These are phyloP conservation scores for Drosophila ohnishii DNA, from an alignment of 1,140 invertebrate species.

Conservation along the genomic window DNA sequence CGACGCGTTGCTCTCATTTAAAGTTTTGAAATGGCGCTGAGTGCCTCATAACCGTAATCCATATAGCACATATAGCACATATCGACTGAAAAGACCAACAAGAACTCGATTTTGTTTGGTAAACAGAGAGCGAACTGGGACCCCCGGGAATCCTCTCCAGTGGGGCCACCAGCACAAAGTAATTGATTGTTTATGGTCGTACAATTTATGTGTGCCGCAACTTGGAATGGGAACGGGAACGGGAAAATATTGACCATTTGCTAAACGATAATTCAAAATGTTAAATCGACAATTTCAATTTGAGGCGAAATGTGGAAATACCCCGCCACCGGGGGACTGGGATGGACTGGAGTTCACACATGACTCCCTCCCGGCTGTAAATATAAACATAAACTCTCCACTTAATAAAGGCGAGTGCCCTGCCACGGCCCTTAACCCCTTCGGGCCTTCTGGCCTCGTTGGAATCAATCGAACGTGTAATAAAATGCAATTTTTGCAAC, in stretches of 20 bases:
- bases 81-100: conserved; percentile 47
- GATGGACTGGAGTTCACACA: conserved; percentile 18
- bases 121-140: conserved; percentile 31
- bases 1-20: neutral
- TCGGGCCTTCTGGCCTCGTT: conserved; percentile 18
- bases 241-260: conserved; percentile 78
- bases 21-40: conserved; percentile 32
- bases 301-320: conserved; percentile 40
- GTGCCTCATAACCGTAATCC: conserved; percentile 34
- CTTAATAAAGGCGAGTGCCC: conserved; percentile 70
- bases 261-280: conserved; percentile 81
- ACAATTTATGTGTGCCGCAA: conserved; percentile 74
- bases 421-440: conserved; percentile 14
- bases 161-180: conserved; percentile 61
- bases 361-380: conserved; percentile 54
- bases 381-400: conserved; percentile 77
- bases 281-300: conserved; percentile 81
- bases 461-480: conserved; percentile 78
- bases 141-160: conserved; percentile 15
- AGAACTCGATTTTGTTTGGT: conserved; percentile 48
- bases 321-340: conserved; percentile 18
- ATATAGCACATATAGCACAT: conserved; percentile 48
- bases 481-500: conserved; percentile 75
- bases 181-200: conserved; percentile 77
- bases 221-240: conserved; percentile 4